Evolutionary conservation across 2,797 vertebrate species (phyloP).

Genomic region (Spea hammondii): DNA sequence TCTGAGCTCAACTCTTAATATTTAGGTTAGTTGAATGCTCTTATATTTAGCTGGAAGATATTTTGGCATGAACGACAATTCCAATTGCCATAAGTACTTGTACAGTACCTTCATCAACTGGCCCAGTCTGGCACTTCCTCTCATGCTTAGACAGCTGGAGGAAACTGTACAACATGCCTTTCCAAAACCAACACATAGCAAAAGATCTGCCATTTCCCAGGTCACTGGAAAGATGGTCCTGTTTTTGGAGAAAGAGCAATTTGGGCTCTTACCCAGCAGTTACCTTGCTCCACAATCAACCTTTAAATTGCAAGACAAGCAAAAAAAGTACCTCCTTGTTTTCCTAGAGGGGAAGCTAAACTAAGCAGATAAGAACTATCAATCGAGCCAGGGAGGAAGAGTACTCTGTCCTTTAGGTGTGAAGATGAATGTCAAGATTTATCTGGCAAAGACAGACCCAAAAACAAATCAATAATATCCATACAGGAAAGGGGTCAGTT

Average conservation of each 20-base stretch:
- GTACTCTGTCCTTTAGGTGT: background rate
- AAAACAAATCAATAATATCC: constrained; percentile 47
- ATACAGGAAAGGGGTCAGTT: constrained; percentile 36
- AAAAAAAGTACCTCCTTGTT: constrained; percentile 60
- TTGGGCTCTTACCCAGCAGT: constrained; percentile 22
- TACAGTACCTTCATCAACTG: constrained; percentile 38
- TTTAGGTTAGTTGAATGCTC: too few relatives aligned
- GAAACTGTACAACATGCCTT: constrained; percentile 32
- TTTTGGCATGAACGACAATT: background rate
- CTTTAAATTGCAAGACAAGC: constrained; percentile 39
- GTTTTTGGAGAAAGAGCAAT: constrained; percentile 36
- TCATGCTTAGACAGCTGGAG: constrained; percentile 58
- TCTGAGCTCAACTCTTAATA: too few relatives aligned
- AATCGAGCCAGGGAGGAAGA: constrained; percentile 23
- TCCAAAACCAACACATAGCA: constrained; percentile 64
- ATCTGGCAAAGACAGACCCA: constrained; percentile 30
- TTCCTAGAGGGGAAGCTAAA: constrained; percentile 54
- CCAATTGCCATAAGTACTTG: background rate
- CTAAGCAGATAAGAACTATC: constrained; percentile 65
- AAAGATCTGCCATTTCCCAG: constrained; percentile 31
- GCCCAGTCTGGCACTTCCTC: constrained; percentile 56
- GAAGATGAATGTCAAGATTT: constrained; percentile 37
- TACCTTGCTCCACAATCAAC: constrained; percentile 6
- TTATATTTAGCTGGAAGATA: too few relatives aligned
- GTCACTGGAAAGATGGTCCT: constrained; percentile 36